A percentile compares a stretch with the other conserved stretches of the same genome.
Conservation (phyloP, 2,888 invertebrate genomes). For the Stenoptilia bipunctidactyla region DNA sequence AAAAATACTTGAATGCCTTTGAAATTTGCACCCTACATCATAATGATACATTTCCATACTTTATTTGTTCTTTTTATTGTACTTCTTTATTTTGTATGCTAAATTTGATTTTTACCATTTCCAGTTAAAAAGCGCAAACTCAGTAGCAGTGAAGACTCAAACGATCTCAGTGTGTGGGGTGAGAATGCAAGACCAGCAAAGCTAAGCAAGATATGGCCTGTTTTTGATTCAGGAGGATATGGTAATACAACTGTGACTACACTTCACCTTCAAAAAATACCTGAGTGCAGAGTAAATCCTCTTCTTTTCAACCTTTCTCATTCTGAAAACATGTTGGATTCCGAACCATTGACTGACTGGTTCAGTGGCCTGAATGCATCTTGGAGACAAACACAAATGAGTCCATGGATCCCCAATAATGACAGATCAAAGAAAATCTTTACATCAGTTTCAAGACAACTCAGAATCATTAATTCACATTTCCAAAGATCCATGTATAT, state of each 20-base stretch:
- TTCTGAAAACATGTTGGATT: constrained; percentile 21
- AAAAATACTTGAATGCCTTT: no score
- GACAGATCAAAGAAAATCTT: constrained; percentile 48
- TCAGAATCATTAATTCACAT: constrained; percentile 53
- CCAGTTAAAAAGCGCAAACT: constrained; percentile 56
- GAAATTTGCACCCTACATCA: no score
- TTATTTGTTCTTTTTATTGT: constrained; percentile 40
- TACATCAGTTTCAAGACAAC: constrained; percentile 52
- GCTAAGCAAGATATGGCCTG: constrained; percentile 59
- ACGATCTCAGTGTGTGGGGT: constrained; percentile 39
- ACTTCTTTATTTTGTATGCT: constrained; percentile 10
- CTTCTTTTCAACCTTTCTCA: constrained; percentile 26
- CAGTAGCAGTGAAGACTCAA: constrained; percentile 27
- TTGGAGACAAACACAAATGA: constrained; percentile 45
- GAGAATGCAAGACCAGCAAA: constrained; percentile 45
- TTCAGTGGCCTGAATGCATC: constrained; percentile 41
- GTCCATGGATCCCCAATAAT: constrained; percentile 34
- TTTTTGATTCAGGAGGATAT: constrained; percentile 64
- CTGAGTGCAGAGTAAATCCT: constrained; percentile 31
- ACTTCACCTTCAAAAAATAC: constrained; percentile 32
- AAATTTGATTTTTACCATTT: constrained; percentile 14
- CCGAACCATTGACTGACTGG: constrained; percentile 32
- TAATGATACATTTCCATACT: constrained; percentile 15
- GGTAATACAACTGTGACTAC: constrained; percentile 34
- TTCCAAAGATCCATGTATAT: constrained; percentile 48